These are phyloP conservation scores for Archocentrus centrarchus DNA, from an alignment of 2,113 vertebrate genomes.

Conservation along the genomic window DNA sequence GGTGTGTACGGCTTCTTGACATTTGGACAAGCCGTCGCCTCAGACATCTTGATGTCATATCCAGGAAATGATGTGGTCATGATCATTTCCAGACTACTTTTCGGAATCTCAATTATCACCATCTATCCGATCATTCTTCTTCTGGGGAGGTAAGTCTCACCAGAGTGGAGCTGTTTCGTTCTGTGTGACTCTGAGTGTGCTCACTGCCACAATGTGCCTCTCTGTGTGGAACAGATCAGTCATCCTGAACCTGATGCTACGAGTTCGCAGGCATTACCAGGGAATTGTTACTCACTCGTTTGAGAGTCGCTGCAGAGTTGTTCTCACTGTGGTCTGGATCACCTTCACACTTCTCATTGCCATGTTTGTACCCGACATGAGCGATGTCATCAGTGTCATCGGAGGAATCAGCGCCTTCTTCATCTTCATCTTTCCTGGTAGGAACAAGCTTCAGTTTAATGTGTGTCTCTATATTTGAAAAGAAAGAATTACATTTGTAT, in stretches of 20 bases:
- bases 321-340: conserved; percentile 88
- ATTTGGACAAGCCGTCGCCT: conserved; percentile 84
- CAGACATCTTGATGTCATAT: conserved; percentile 95
- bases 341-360: conserved; percentile 83
- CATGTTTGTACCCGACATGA: conserved; percentile 90
- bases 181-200: background rate
- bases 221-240: conserved; percentile 83
- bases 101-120: conserved; percentile 90
- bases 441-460: background rate
- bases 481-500: background rate
- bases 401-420: conserved; percentile 95
- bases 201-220: background rate
- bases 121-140: conserved; percentile 94
- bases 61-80: conserved; percentile 85
- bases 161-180: background rate
- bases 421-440: conserved; percentile 97
- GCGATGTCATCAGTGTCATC: conserved; percentile 88
- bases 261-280: conserved; percentile 47
- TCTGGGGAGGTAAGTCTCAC: conserved; percentile 85
- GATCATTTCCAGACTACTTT: conserved; percentile 89
- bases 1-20: conserved; percentile 93
- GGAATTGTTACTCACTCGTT: conserved; percentile 26
- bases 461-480: background rate
- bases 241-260: conserved; percentile 83
- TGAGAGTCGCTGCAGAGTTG: conserved; percentile 77